Evolutionary conservation across 2,797 vertebrate genomes (phyloP), one percentile per base, ranked within the genome.

Genomic region (Aulostomus chinensis): DNA sequence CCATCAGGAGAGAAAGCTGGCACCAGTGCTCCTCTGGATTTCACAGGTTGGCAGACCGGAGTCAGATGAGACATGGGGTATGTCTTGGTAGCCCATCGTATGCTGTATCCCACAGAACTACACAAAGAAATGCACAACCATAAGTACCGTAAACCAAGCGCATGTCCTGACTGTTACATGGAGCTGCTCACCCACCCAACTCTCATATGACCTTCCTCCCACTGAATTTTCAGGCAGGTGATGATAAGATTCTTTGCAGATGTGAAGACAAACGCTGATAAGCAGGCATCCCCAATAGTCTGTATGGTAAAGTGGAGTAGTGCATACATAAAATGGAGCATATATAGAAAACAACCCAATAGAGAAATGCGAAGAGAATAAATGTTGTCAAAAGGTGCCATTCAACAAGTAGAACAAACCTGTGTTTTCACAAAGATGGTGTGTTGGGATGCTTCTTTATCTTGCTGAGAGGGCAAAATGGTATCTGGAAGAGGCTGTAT

Each of bases 21-120:
- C 1, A 96, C 67, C 16, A 99, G 80, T 22, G 95, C 91, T 63
- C 96, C 96, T 86, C 92, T 93, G 59, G 96, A 97, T 65, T 94
- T 99, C 0, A 98, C 68, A 16, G 93, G 52, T 4, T 81, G 84
- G 80, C 96, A 98, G 0, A 50, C 65, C 30, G 94, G 95, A 36
- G 35, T 65, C 17, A 98, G 87, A 37, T 11, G 53, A 14, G 61
- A 37, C 60, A 98, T 61, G 10, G 80, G 79, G 60, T 88, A 93
- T 10, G 88, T 87, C 63, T 91, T 91, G 1, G 94, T 93, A 49
- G 77, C 78, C 96, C 97, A 99, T 2, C 76, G 81, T 29, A 93
- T 47, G 15, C 33, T 78, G 73, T 87, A 96, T 0, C 90, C 89
- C 28, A 84, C 57, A 32, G 83, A 84, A 59, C 95, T 97, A 58